These are phyloP conservation scores for Rhinichthys klamathensis DNA, from an alignment of 2,113 vertebrate genomes.

Conservation along the genomic window DNA sequence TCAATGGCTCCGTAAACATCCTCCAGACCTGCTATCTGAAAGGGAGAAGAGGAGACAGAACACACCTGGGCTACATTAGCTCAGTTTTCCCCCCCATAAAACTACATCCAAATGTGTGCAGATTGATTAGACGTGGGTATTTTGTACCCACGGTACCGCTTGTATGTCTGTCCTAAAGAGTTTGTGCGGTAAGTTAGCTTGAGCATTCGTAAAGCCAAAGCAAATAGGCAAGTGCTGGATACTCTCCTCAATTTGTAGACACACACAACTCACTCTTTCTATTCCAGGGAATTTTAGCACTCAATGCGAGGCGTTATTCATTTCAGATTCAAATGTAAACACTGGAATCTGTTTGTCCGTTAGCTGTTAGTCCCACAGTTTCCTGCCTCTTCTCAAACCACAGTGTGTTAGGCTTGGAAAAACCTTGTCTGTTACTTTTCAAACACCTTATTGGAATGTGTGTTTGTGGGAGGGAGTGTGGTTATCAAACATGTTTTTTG, in stretches of 20 bases:
- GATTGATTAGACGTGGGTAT: not conserved
- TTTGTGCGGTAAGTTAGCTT: constrained; percentile 22
- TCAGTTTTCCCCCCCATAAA: not conserved
- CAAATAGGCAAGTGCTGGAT: constrained; percentile 50
- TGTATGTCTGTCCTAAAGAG: constrained; percentile 45
- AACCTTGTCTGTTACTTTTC: constrained; percentile 22
- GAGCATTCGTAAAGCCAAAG: constrained; percentile 54
- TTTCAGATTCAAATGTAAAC: constrained; percentile 79
- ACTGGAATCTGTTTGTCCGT: constrained; percentile 52
- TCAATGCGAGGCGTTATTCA: constrained; percentile 73
- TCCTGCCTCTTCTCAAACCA: constrained; percentile 58
- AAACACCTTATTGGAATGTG: constrained; percentile 29
- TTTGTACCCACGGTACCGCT: too few relatives aligned
- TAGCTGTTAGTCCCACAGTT: constrained; percentile 62
- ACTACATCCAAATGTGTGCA: not conserved
- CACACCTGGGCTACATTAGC: constrained; percentile 28
- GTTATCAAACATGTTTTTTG: not conserved
- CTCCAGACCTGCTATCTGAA: not conserved
- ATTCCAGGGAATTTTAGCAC: constrained; percentile 53
- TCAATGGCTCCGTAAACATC: not conserved
- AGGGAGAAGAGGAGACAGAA: not conserved
- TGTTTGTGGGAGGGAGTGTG: not conserved
- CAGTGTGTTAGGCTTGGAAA: constrained; percentile 38
- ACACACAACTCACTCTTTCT: constrained; percentile 21
- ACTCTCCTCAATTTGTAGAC: too few relatives aligned